Conservation (phyloP, 2,113 vertebrate genomes). For the Labrus mixtus region DNA sequence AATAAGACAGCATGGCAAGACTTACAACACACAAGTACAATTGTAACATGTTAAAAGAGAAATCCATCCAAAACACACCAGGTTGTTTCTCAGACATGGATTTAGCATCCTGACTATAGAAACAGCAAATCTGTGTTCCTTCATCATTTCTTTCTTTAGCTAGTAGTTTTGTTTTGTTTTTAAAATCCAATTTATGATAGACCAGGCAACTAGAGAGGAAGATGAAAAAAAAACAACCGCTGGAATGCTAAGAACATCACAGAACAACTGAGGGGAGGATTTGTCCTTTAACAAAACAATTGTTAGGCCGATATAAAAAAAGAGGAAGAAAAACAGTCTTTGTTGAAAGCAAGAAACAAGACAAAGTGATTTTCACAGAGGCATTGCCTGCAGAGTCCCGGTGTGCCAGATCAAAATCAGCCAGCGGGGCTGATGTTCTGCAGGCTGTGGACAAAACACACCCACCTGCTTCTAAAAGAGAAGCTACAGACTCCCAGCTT, state of each 20-base stretch:
- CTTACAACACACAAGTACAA: not conserved
- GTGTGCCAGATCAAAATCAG: slow-evolving; percentile 51
- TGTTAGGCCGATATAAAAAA: not conserved
- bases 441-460: slow-evolving; percentile 66
- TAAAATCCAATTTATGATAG: not conserved
- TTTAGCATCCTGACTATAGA: not conserved
- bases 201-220: not conserved
- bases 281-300: slow-evolving; percentile 7
- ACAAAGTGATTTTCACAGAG: slow-evolving; percentile 69
- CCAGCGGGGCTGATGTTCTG: slow-evolving; percentile 59
- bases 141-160: not conserved
- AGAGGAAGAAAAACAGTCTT: not conserved
- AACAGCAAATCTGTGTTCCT: not conserved
- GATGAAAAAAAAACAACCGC: not conserved
- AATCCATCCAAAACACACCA: not conserved
- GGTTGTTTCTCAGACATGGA: not conserved
- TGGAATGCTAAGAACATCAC: slow-evolving; percentile 31
- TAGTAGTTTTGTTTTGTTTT: not conserved
- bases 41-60: slow-evolving; percentile 10
- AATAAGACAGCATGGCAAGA: not conserved
- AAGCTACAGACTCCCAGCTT: slow-evolving; percentile 67
- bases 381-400: slow-evolving; percentile 54
- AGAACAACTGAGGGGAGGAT: not conserved
- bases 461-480: slow-evolving; percentile 76
- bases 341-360: slow-evolving; percentile 29